Conservation (phyloP, 2,888 invertebrate species). For the Epinotia nisella region DNA sequence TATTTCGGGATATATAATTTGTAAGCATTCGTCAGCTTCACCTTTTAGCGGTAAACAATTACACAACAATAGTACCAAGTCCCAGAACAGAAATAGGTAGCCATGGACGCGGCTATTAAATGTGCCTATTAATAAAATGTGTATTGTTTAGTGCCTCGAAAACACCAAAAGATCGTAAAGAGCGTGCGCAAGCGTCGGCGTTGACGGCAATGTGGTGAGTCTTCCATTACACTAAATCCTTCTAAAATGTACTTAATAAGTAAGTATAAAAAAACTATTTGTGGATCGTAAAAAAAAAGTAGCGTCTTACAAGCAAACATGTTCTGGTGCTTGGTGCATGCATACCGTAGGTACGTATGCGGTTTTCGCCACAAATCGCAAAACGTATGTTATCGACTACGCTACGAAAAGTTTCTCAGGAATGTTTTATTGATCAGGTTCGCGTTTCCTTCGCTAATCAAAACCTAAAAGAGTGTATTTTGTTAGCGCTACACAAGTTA, state of each 20-base stretch:
- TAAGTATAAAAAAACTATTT: too few relatives aligned
- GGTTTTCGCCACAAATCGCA: too few relatives aligned
- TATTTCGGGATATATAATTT: conserved; percentile 10
- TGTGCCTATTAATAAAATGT: conserved; percentile 44
- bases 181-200: conserved; percentile 38
- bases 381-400: too few relatives aligned
- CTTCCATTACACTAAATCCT: conserved; percentile 27
- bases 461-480: too few relatives aligned
- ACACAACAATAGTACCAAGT: conserved; percentile 41
- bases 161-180: conserved; percentile 44
- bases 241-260: not conserved
- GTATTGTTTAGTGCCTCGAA: conserved; percentile 44
- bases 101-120: conserved; percentile 44
- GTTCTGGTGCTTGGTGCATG: too few relatives aligned
- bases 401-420: too few relatives aligned
- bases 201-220: conserved; percentile 35
- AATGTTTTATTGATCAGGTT: too few relatives aligned
- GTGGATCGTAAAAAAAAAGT: too few relatives aligned
- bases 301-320: too few relatives aligned
- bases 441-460: too few relatives aligned
- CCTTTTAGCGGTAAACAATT: conserved; percentile 33
- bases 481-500: too few relatives aligned
- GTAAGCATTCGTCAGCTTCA: conserved; percentile 16
- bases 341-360: too few relatives aligned
- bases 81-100: conserved; percentile 40